A percentile compares a stretch with the other conserved stretches of the same genome.
Conservation (phyloP, 1,140 invertebrate species). For the Cyclina sinensis region DNA sequence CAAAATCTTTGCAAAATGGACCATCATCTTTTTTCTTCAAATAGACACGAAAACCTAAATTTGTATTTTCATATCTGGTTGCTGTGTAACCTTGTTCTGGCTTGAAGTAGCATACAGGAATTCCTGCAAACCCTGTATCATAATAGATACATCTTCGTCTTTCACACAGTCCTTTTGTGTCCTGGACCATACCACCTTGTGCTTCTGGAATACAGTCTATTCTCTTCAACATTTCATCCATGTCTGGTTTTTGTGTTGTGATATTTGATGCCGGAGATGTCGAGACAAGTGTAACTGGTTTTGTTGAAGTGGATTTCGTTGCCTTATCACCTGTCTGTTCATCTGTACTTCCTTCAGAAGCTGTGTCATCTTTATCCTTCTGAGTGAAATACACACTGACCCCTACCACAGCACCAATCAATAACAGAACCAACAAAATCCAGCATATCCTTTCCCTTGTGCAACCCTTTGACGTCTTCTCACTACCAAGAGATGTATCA, state of each 20-base stretch:
- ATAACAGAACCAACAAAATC: slow-evolving; percentile 63
- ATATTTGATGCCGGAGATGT: background rate
- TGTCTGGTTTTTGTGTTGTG: slow-evolving; percentile 17
- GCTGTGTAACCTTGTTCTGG: slow-evolving; percentile 62
- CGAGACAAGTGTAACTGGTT: background rate
- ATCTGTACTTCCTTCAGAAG: background rate
- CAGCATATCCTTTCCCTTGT: slow-evolving; percentile 45
- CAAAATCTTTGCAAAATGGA: slow-evolving; percentile 72
- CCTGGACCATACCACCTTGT: slow-evolving; percentile 43
- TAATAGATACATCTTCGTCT: slow-evolving; percentile 72
- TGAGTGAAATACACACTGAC: slow-evolving; percentile 71
- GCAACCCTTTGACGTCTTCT: background rate
- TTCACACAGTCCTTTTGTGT: slow-evolving; percentile 71
- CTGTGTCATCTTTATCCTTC: slow-evolving; percentile 24
- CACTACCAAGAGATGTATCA: background rate
- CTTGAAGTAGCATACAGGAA: slow-evolving; percentile 51
- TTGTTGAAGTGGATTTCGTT: no score
- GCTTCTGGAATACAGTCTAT: slow-evolving; percentile 78
- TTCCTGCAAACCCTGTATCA: background rate
- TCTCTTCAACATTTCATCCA: slow-evolving; percentile 41
- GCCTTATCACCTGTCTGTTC: background rate
- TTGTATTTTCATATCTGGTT: slow-evolving; percentile 15
- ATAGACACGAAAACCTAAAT: slow-evolving; percentile 63
- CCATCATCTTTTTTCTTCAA: slow-evolving; percentile 63
- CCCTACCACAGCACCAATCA: slow-evolving; percentile 74